Evolutionary conservation across 1,140 invertebrate species (phyloP), one percentile per base, ranked within the genome.

Genomic region (Bombyx mori): DNA sequence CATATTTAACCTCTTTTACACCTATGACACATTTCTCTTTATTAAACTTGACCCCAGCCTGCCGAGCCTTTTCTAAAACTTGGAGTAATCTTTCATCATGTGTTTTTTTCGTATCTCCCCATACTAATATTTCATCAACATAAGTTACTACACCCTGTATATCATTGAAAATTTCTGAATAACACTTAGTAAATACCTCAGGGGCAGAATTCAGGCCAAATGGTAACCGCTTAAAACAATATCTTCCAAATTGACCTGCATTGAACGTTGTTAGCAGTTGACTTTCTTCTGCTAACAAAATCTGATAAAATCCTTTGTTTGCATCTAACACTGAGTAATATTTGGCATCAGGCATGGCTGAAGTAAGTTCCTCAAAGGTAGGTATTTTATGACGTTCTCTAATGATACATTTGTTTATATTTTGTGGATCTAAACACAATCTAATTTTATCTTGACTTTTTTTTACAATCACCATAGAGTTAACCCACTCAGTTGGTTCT

Each of bases 31-130:
- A 52, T 52, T 52, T 52, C 9, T 52, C 26, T 52, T 26, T 52
- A 52, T 52, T 26, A 52, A 52, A 52, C 8, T 52, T 52, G 7
- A 52, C 50, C 9, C n/a, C 50, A 52, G 12, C 26, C 42, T 52
- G 9, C 8, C 42, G 50, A 26, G 50, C n/a, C 8, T 9, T 52
- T 52, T 52, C 26, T 52, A 52, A 52, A 22, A 52, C 50, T 22
- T 26, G 6, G 9, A 26, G 8, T 52, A 52, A 26, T 35, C 50
- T 52, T 26, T 52, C n/a, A 26, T 52, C 26, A 52, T 52, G 50
- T 26, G 22, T 8, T 22, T 26, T 22, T 52, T 22, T 52, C 8
- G 12, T 52, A 26, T 52, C 26, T 26, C 50, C 50, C 12, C 12
- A 52, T 9, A 52, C 10, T 52, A 52, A 22, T 22, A 52, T 52